Conservation (phyloP, 2,113 vertebrate species). For the Tragelaphus scriptus region DNA sequence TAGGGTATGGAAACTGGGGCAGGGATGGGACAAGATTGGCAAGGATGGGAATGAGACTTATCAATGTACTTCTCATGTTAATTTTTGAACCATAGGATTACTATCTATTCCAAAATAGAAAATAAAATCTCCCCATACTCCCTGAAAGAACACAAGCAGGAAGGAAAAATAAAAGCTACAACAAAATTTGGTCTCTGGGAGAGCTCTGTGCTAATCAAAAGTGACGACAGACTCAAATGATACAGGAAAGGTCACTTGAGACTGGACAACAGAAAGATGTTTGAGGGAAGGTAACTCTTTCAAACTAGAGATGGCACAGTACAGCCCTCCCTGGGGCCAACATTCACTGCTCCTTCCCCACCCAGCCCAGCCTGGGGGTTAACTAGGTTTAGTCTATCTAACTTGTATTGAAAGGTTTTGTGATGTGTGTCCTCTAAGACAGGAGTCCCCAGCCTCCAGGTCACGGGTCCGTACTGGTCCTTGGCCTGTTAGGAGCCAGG, state of each 20-base stretch:
- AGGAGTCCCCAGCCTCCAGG: not conserved
- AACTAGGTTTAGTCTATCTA: not conserved
- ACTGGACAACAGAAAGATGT: not conserved
- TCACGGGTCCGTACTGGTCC: not conserved
- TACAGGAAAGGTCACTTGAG: not conserved
- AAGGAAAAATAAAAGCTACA: not conserved
- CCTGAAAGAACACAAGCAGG: not conserved
- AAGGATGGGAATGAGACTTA: not conserved
- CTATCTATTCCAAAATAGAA: not conserved
- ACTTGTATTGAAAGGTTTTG: not conserved
- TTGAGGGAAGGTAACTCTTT: not conserved
- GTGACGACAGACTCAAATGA: not conserved
- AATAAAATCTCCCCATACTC: not conserved
- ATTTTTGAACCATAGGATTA: not conserved
- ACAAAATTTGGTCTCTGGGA: not conserved
- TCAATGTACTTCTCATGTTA: not conserved
- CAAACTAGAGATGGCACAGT: not conserved
- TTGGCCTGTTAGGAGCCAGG: not conserved
- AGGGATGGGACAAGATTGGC: not conserved
- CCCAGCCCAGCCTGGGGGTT: not conserved
- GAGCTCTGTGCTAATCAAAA: not conserved
- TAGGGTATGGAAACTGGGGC: not conserved
- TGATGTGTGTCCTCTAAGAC: not conserved
- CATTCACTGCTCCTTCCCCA: too few species aligned
- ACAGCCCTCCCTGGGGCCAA: too few species aligned